phyloP scores from a whole-genome alignment of 2,888 invertebrate genomes.

The Oxyteleia sp. region DNA sequence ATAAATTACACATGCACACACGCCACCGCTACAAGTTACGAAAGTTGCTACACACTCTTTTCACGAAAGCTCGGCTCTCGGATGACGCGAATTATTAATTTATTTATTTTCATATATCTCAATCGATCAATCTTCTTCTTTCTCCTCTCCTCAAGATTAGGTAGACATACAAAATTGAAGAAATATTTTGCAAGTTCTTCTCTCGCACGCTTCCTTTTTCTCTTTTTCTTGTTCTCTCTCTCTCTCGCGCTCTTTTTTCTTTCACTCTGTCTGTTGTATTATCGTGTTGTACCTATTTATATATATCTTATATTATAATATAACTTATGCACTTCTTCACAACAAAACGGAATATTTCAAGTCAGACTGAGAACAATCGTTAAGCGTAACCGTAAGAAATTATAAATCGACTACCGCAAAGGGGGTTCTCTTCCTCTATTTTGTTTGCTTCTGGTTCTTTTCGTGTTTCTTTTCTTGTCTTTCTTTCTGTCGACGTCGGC shows the following conservation, averaged over 20 bases:
- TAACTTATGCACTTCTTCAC: constrained; percentile 69
- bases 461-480: constrained; percentile 23
- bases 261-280: constrained; percentile 63
- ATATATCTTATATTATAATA: constrained; percentile 60
- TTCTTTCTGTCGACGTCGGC: neutral
- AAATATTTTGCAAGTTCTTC: constrained; percentile 68
- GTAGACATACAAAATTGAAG: constrained; percentile 74
- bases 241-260: too few relatives aligned
- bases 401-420: constrained; percentile 70
- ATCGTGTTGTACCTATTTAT: constrained; percentile 58
- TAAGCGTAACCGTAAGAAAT: constrained; percentile 76
- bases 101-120: constrained; percentile 10
- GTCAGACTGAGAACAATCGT: constrained; percentile 78
- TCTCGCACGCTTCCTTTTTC: constrained; percentile 58
- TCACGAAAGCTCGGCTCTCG: constrained; percentile 68
- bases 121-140: constrained; percentile 18
- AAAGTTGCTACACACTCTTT: constrained; percentile 73
- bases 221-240: too few relatives aligned
- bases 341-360: constrained; percentile 76
- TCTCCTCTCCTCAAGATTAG: constrained; percentile 56
- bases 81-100: constrained; percentile 57
- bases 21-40: constrained; percentile 81
- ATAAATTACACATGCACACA: constrained; percentile 84
- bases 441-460: too few relatives aligned
- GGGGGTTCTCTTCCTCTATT: constrained; percentile 45